These are phyloP conservation scores for Tenrec ecaudatus DNA, from an alignment of 2,113 vertebrate species.

Conservation along the genomic window DNA sequence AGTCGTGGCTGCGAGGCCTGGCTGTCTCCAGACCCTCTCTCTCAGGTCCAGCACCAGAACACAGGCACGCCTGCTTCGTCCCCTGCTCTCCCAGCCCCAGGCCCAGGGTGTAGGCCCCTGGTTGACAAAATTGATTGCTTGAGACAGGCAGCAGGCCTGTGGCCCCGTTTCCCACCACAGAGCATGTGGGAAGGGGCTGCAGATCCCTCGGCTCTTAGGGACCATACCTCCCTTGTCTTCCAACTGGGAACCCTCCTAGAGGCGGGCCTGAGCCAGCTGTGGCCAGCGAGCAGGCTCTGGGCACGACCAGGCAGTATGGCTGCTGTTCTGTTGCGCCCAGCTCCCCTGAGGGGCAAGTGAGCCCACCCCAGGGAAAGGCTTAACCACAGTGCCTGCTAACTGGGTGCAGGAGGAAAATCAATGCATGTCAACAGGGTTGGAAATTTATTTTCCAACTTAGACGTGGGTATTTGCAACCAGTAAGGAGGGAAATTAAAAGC, in stretches of 20 bases:
- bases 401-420: slow-evolving; percentile 61
- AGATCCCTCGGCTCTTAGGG: neutral
- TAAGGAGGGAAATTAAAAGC: slow-evolving; percentile 65
- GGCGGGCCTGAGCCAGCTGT: neutral
- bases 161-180: neutral
- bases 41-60: slow-evolving; percentile 8
- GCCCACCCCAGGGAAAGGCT: slow-evolving; percentile 21
- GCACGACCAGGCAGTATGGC: neutral
- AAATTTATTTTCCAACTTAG: slow-evolving; percentile 77
- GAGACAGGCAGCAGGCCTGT: neutral
- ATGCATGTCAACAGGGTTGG: slow-evolving; percentile 73
- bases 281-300: neutral
- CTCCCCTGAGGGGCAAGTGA: neutral
- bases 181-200: neutral
- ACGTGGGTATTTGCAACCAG: slow-evolving; percentile 65
- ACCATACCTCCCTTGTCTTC: neutral
- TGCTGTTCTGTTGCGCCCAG: neutral
- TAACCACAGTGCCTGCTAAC: slow-evolving; percentile 41
- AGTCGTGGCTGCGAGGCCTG: neutral
- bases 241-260: neutral
- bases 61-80: neutral
- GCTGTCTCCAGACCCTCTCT: neutral
- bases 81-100: neutral
- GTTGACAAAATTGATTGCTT: neutral
- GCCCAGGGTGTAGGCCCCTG: neutral